Base-by-base conservation (phyloP, 2,797 vertebrate genomes). In the Australoheros facetus region DNA sequence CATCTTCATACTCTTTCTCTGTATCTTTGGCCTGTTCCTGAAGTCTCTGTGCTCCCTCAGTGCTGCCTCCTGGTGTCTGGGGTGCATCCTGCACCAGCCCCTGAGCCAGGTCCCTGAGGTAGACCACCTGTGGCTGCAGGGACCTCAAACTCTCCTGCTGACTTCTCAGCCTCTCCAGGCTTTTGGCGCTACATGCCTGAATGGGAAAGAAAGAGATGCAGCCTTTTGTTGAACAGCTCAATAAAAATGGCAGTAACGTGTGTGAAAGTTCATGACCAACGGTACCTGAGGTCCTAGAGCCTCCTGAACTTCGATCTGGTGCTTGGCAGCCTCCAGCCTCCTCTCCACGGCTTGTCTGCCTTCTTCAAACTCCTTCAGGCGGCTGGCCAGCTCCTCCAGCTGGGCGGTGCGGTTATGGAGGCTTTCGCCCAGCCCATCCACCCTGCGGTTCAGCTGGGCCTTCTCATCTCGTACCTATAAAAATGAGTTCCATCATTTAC, bases 301-400 rank as follows among this genome's bases (percentile, higher is more conserved):
- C 62, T 99, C 97, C 53, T 99, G 98, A 76, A 99, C 98, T 87
- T 99, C 97, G 51, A 99, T 95, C 87, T 99, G 97, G 88, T 99
- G 98, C 81, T 95, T 97, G 0, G 98, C 96, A 14, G 96, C 97
- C 91, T 99, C 98, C 48, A 99, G 93, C 81, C 97, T 97, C 93
- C 97, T 96, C 92, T 98, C 97, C 19, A 99, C 98, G 70, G 96
- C 96, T 91, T 96, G 97, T 86, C 96, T 94, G 77, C 96, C 97
- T 73, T 99, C 98, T 64, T 98, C 97, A 84, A 99, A 98, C 93
- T 99, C 98, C 86, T 95, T 98, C 79, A 99, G 95, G 71, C 98
- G 96, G 72, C 97, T 92, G 1, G 95, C 93, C 94, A 99, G 97
- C 87, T 99, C 98, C 83, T 99, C 98, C 56, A 99, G 94, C 88